Conservation (phyloP, 1,140 invertebrate species). For the Penaeus vannamei region DNA sequence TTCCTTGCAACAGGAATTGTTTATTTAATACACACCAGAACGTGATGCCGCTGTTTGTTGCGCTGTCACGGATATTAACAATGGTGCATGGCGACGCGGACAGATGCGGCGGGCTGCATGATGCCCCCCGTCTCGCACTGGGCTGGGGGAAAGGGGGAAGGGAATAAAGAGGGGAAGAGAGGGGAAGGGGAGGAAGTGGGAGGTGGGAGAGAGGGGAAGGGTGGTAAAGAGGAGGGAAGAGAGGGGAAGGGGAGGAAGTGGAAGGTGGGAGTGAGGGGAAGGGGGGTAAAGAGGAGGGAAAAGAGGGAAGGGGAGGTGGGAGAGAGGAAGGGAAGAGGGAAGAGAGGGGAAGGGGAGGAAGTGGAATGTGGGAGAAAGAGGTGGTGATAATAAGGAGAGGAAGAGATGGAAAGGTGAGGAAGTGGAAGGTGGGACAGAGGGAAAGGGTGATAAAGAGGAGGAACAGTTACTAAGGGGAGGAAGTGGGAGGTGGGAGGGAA, state of each 20-base stretch:
- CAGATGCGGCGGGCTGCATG: no score
- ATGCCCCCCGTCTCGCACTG: no score
- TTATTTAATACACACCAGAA: no score
- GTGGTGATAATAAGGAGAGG: not conserved
- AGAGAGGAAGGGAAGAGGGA: conserved; percentile 42
- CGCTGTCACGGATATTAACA: no score
- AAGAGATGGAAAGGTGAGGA: not conserved
- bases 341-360: conserved; percentile 5
- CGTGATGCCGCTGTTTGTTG: no score
- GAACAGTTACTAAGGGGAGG: not conserved
- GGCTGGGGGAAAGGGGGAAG: no score
- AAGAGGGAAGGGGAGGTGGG: conserved; percentile 5
- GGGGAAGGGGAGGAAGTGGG: not conserved
- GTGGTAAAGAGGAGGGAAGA: not conserved
- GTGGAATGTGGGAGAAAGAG: not conserved
- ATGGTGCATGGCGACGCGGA: no score
- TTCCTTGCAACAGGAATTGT: no score
- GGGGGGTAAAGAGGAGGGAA: not conserved
- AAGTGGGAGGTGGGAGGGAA: not conserved
- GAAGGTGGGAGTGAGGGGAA: not conserved
- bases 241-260: not conserved
- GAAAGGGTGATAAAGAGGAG: no score
- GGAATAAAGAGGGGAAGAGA: not conserved
- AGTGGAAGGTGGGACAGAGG: not conserved
- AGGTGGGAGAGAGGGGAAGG: not conserved